Evolutionary conservation across 2,888 invertebrate species (phyloP), one percentile per base, ranked within the genome.

Genomic region (Lamproptera curius): DNA sequence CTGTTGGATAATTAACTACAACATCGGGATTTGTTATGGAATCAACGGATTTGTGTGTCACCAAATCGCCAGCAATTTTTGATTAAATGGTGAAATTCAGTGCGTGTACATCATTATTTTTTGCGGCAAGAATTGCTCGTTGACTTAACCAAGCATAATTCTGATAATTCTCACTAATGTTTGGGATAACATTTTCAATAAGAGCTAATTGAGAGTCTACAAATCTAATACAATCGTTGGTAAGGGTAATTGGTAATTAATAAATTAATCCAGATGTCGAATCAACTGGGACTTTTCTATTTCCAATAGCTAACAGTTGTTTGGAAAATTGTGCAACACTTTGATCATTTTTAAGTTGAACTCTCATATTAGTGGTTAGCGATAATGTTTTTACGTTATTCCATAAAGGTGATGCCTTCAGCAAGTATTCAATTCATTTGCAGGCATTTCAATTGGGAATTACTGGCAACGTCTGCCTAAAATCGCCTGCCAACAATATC

Each of bases 351-450:
- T 56, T 50, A 28, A 58, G 50, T 51, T 58, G 52, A 36, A 55
- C 56, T 53, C 52, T 44, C 52, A 54, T 51, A 47, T 53, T 51
- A 51, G 41, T 49, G 43, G 46, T 48, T 46, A 51, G 50, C 42
- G 42, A 51, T 46, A 56, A 42, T 51, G 43, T 55, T 55, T 57
- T 53, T 46, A 58, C 53, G 38, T 52, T 42, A 41, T 50, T 46
- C 58, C 57, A 58, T 43, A 60, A 55, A 56, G 42, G 42, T 52
- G n/a, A n/a, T n/a, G n/a, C 52, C 51, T 58, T 56, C 51, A 58
- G 48, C 56, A 58, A 55, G 50, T 55, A 58, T 58, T 55, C 44
- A 57, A 44, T 56, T 54, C 53, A 54, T 57, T 53, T 52, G 58
- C 55, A 47, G 44, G 49, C 47, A 54, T 59, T 53, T 52, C 50